Evolutionary conservation across 2,797 vertebrate species (phyloP).

Genomic region (Aldrovandia affinis): DNA sequence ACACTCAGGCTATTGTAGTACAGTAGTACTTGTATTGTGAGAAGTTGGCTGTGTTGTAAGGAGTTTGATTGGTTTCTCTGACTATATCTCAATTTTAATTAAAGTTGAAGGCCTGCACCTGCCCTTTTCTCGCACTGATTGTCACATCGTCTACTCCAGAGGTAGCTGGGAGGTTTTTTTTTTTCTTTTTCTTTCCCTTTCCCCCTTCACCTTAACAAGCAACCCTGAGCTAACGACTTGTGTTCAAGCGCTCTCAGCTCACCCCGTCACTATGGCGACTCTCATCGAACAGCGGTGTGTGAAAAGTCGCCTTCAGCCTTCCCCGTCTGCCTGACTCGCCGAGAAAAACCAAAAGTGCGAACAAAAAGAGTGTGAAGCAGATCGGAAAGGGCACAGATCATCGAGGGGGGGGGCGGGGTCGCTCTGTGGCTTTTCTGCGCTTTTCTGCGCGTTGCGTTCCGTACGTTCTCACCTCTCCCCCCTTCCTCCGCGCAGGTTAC

Average conservation of each 20-base stretch:
- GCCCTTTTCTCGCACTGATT: neutral
- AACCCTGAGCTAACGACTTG: constrained; percentile 1
- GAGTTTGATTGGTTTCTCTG: neutral
- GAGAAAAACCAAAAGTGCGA: neutral
- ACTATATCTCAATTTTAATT: neutral
- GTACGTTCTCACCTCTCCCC: neutral
- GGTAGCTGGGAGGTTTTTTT: neutral
- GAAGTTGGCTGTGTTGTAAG: neutral
- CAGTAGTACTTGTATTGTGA: neutral
- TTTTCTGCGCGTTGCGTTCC: neutral
- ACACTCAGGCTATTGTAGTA: neutral
- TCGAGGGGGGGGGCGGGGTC: neutral
- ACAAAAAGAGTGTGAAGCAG: neutral
- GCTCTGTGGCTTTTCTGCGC: neutral
- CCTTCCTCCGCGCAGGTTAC: constrained; percentile 73
- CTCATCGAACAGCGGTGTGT: neutral
- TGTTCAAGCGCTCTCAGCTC: neutral
- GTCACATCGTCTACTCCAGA: neutral
- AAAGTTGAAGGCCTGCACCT: neutral
- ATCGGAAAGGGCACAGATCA: too few relatives aligned
- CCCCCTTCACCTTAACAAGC: neutral
- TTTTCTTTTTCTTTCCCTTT: neutral
- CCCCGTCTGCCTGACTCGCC: neutral
- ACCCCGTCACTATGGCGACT: constrained; percentile 4
- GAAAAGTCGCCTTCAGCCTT: neutral